phyloP scores from a whole-genome alignment of 2,888 invertebrate species.

The Dione juno region DNA sequence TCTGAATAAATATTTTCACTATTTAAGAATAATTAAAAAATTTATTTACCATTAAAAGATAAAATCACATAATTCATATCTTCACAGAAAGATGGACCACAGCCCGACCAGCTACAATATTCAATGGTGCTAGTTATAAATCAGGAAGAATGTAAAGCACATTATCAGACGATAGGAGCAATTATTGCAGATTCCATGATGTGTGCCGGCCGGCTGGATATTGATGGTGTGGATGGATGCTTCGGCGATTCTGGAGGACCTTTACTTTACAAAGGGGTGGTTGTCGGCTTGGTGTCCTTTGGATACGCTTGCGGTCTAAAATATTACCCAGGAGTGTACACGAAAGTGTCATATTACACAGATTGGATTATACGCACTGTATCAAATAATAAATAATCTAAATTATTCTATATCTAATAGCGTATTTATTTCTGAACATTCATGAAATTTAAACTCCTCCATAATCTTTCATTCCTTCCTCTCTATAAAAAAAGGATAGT shows the following conservation, averaged over 20 bases:
- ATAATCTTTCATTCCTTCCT: too few species aligned
- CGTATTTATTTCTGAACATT: not conserved
- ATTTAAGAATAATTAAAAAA: too few species aligned
- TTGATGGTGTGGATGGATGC: constrained; percentile 73
- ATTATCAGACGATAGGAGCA: constrained; percentile 67
- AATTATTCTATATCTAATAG: not conserved
- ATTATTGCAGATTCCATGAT: constrained; percentile 70
- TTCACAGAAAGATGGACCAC: constrained; percentile 63
- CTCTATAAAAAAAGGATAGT: too few species aligned
- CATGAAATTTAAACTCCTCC: not conserved
- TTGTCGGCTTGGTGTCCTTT: constrained; percentile 73
- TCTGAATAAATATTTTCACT: too few species aligned
- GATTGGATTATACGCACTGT: constrained; percentile 73
- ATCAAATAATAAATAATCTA: constrained; percentile 60
- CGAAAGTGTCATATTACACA: constrained; percentile 71
- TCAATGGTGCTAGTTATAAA: constrained; percentile 63
- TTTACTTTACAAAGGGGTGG: constrained; percentile 71
- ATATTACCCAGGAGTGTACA: constrained; percentile 76
- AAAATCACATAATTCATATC: not conserved
- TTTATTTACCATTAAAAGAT: too few species aligned
- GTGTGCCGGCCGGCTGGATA: constrained; percentile 69
- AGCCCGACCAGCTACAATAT: constrained; percentile 70
- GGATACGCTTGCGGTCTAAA: constrained; percentile 74
- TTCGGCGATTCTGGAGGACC: constrained; percentile 78
- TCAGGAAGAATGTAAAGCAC: constrained; percentile 60